Percentiles rank a stretch among this genome's conserved stretches.
Conservation (phyloP, 2,888 invertebrate species). For the Melinaea marsaeus region DNA sequence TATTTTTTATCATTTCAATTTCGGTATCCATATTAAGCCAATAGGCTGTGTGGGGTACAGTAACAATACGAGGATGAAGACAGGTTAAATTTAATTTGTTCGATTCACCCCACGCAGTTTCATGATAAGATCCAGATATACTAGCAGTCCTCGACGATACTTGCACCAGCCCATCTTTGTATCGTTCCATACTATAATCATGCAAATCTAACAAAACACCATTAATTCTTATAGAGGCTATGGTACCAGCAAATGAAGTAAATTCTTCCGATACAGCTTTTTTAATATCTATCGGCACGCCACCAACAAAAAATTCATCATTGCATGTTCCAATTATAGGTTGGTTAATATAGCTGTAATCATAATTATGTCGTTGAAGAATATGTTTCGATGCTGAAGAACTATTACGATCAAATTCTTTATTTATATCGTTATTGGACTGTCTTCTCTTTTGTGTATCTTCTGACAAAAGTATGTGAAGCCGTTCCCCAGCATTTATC, state of each 20-base stretch:
- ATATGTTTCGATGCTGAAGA: neutral
- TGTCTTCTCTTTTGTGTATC: constrained; percentile 29
- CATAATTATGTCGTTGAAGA: constrained; percentile 1
- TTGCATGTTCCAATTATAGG: constrained; percentile 42
- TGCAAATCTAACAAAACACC: constrained; percentile 52
- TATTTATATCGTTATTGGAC: neutral
- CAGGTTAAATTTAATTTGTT: constrained; percentile 63
- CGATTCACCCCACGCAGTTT: constrained; percentile 61
- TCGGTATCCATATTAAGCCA: constrained; percentile 61
- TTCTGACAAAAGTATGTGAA: constrained; percentile 51
- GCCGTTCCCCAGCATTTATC: constrained; percentile 59
- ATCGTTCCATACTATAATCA: constrained; percentile 50
- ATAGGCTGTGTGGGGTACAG: constrained; percentile 46
- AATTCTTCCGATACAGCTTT: constrained; percentile 43
- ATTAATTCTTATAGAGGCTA: constrained; percentile 57
- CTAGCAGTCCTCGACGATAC: constrained; percentile 65
- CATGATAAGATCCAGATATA: constrained; percentile 64
- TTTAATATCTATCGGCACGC: constrained; percentile 47
- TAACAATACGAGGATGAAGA: constrained; percentile 51
- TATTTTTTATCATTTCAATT: constrained; percentile 40
- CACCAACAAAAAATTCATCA: constrained; percentile 62
- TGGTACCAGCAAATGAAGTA: constrained; percentile 47
- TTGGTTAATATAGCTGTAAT: constrained; percentile 7
- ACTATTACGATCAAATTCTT: constrained; percentile 8
- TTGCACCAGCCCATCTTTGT: constrained; percentile 50